Evolutionary conservation across 35 echinoderm and acorn worm genomes (phyloP).

Genomic region (Nesometra sesokonis): DNA sequence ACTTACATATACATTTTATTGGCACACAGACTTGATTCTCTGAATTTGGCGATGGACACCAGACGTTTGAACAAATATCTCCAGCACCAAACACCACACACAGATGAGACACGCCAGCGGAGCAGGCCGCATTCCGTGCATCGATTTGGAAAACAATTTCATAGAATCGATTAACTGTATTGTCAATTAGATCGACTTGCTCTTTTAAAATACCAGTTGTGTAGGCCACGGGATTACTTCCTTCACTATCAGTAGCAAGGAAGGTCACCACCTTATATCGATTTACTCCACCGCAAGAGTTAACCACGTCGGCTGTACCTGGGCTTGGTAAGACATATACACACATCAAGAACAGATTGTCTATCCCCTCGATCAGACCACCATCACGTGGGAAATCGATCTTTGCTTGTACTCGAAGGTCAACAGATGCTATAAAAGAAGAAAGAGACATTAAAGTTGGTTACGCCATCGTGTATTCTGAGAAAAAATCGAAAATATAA

Average conservation of each 20-base stretch:
- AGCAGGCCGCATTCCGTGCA: not conserved
- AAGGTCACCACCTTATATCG: constrained; percentile 5
- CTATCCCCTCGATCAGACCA: not conserved
- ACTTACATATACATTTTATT: not conserved
- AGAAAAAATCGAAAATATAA: too few species aligned
- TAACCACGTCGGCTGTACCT: not conserved
- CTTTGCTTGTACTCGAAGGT: not conserved
- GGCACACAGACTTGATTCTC: not conserved
- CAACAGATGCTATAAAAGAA: constrained; percentile 5
- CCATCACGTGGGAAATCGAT: not conserved
- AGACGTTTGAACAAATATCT: not conserved
- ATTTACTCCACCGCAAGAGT: not conserved
- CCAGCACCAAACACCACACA: not conserved
- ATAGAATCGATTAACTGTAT: not conserved
- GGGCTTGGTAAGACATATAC: not conserved
- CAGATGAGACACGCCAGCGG: not conserved
- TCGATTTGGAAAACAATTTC: not conserved
- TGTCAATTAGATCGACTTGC: not conserved
- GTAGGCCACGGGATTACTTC: not conserved
- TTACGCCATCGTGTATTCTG: too few species aligned
- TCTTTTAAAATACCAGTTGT: not conserved
- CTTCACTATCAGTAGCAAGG: not conserved
- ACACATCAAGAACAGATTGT: not conserved
- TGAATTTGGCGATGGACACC: not conserved
- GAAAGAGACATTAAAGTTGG: not conserved